These are phyloP conservation scores for Neopipo cinnamomea DNA, from an alignment of 2,113 vertebrate genomes.

Conservation along the genomic window DNA sequence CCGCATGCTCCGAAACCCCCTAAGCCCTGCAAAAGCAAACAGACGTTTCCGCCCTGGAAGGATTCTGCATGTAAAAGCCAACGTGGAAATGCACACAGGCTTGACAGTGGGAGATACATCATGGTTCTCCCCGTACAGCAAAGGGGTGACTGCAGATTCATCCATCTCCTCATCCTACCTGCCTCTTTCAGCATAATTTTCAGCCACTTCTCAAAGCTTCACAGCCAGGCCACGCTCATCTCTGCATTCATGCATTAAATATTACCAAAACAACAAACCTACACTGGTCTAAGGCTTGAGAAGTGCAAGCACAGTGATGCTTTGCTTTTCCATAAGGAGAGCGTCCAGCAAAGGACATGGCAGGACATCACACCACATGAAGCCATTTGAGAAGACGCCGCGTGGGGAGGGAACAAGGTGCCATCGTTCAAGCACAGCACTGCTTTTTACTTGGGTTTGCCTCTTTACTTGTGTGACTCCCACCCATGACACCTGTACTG, in stretches of 20 bases:
- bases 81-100: neutral
- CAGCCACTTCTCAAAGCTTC: neutral
- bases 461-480: neutral
- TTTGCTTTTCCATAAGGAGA: constrained; percentile 61
- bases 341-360: neutral
- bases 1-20: neutral
- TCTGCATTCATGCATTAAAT: constrained; percentile 50
- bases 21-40: constrained; percentile 19
- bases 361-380: neutral
- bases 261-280: constrained; percentile 34
- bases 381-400: constrained; percentile 31
- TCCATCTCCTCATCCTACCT: constrained; percentile 59
- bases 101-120: neutral
- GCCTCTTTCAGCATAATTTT: constrained; percentile 55
- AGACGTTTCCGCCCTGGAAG: constrained; percentile 44
- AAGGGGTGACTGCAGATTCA: neutral
- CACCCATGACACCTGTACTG: neutral
- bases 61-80: neutral
- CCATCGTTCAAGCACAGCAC: neutral
- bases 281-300: neutral
- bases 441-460: neutral
- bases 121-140: neutral
- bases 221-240: constrained; percentile 64
- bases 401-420: constrained; percentile 20
- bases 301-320: constrained; percentile 24